Evolutionary conservation across 53 echinoderm and acorn worm genomes (phyloP), one percentile per base, ranked within the genome.

Genomic region (Paelopatides confundens): DNA sequence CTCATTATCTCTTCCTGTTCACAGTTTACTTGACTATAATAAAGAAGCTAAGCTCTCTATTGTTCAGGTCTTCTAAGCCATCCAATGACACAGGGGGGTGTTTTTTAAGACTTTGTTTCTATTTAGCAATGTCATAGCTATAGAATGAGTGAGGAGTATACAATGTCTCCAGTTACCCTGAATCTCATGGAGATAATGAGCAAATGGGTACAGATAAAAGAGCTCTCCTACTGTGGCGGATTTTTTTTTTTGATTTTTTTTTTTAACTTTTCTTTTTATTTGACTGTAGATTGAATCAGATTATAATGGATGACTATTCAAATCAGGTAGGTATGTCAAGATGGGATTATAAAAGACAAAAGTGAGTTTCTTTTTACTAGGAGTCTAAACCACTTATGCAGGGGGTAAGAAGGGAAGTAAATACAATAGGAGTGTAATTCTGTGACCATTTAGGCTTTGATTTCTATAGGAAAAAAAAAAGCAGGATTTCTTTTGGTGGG

Each of bases 1-100:
- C 81, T 81, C 81, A 81, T 81, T 81, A 81, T 53, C 33, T 54
- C 34, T 81, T 81, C 81, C 81, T 52, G 81, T 81, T 81, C 81
- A 74, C 74, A 81, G 81, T 81, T n/a, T 81, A 81, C 81, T 53
- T 34, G 18, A 30, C 52, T 81, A 81, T n/a, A n/a, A n/a, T n/a
- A n/a, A n/a, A 81, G 81, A 81, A 81, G 81, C 81, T 81, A 81
- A 81, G 81, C 81, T 53, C 46, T 51, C 81, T 51, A 32, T 81
- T 81, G 81, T 81, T 81, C 81, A 81, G 34, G 53, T 34, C 52
- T 32, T 51, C 81, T 81, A 32, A 81, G 52, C 58, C 39, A 74
- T 74, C 74, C 74, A 74, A 74, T 74, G 74, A 74, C 38, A 74
- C 24, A 28, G 74, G 58, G 52, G n/a, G n/a, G 23, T 31, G 8